Conservation (phyloP, 1,140 invertebrate species). For the Saxidomus purpurata region DNA sequence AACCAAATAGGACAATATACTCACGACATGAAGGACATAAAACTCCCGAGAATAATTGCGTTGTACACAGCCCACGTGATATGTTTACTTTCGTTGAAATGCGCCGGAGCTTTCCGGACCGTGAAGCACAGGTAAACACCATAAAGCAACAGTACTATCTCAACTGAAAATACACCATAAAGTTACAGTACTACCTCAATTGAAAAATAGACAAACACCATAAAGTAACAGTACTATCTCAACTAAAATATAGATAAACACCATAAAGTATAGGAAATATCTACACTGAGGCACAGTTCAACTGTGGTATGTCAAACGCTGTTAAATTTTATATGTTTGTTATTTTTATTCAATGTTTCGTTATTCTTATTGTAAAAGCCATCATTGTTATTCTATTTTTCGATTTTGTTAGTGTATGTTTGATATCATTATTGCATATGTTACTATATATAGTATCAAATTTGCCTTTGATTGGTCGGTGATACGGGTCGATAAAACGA, state of each 20-base stretch:
- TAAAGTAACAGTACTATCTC: conserved; percentile 95
- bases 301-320: too few relatives aligned
- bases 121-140: conserved; percentile 96
- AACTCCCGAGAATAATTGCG: conserved; percentile 95
- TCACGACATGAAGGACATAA: conserved; percentile 91
- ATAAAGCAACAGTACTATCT: conserved; percentile 95
- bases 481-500: too few relatives aligned
- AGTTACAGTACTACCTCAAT: too few relatives aligned
- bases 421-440: too few relatives aligned
- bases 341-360: too few relatives aligned
- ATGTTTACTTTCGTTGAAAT: conserved; percentile 95
- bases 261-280: conserved; percentile 96
- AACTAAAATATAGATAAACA: conserved; percentile 94
- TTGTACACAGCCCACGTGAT: conserved; percentile 98
- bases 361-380: too few relatives aligned
- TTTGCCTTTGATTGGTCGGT: too few relatives aligned
- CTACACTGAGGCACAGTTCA: conserved; percentile 89
- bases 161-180: conserved; percentile 88
- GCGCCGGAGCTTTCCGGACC: conserved; percentile 95
- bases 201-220: conserved; percentile 90
- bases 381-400: too few relatives aligned
- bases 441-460: too few relatives aligned
- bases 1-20: neutral
- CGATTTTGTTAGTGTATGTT: too few relatives aligned
- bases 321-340: too few relatives aligned